A percentile compares a stretch with the other conserved stretches of the same genome.
phyloP scores from a whole-genome alignment of 2,113 vertebrate genomes.

The Paracanthobrama guichenoti region DNA sequence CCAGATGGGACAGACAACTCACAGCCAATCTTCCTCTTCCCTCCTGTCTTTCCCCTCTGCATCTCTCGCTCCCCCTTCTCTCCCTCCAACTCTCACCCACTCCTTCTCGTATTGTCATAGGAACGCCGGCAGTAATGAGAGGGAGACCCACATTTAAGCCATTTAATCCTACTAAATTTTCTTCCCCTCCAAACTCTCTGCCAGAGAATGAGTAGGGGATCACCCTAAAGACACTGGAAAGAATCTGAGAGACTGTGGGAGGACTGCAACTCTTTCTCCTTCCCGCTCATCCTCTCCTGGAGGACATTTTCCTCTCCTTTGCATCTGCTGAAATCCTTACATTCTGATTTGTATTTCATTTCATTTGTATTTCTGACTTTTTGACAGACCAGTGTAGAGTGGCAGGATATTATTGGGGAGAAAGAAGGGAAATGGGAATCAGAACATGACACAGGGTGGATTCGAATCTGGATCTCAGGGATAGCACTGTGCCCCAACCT shows the following conservation, averaged over 20 bases:
- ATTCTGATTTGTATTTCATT: neutral
- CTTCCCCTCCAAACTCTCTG: constrained; percentile 32
- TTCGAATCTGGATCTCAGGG: neutral
- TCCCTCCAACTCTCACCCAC: constrained; percentile 33
- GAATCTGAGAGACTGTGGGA: constrained; percentile 32
- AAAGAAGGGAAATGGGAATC: neutral
- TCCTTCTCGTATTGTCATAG: constrained; percentile 47
- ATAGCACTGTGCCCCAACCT: too few relatives aligned
- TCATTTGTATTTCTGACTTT: neutral
- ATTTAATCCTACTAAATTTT: constrained; percentile 49
- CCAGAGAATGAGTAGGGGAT: constrained; percentile 36
- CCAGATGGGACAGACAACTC: constrained; percentile 59
- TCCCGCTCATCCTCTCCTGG: constrained; percentile 3
- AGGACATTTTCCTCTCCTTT: constrained; percentile 1
- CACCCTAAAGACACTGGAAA: constrained; percentile 26
- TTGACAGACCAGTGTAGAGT: neutral
- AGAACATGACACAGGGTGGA: neutral
- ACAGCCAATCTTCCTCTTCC: constrained; percentile 48
- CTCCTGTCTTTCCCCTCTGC: constrained; percentile 34
- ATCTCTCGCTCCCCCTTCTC: constrained; percentile 45
- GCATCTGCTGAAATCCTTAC: neutral
- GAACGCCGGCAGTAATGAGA: constrained; percentile 45
- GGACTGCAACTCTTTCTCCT: constrained; percentile 25
- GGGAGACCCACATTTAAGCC: constrained; percentile 47
- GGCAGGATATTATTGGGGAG: neutral